These are phyloP conservation scores for Spheniscus humboldti DNA, from an alignment of 2,797 vertebrate species.

Conservation along the genomic window DNA sequence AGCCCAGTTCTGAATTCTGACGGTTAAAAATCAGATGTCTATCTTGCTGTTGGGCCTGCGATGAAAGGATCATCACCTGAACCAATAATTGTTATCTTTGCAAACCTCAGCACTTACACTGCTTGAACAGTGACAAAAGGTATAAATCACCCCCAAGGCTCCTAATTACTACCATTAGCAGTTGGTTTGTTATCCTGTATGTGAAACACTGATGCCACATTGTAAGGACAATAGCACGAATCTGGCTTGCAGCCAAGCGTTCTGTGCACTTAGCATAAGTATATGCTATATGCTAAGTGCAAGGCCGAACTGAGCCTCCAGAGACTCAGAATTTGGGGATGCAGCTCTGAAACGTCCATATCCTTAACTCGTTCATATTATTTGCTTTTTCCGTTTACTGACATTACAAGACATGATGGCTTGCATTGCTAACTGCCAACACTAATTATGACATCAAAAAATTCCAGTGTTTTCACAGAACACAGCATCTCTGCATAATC, in stretches of 20 bases:
- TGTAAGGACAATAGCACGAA: neutral
- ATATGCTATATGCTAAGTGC: neutral
- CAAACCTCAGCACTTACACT: constrained; percentile 25
- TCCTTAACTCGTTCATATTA: neutral
- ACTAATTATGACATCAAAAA: neutral
- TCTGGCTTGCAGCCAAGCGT: constrained; percentile 37
- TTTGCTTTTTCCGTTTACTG: neutral
- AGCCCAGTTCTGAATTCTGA: neutral
- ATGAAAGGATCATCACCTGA: constrained; percentile 30
- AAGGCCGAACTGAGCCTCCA: neutral
- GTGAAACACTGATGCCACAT: neutral
- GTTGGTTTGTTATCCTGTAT: constrained; percentile 38
- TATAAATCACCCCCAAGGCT: constrained; percentile 58
- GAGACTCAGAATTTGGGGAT: neutral
- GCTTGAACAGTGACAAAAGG: constrained; percentile 58
- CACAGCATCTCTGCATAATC: neutral
- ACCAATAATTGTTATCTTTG: constrained; percentile 63
- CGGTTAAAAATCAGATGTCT: neutral
- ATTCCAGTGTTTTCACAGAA: neutral
- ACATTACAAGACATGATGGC: neutral
- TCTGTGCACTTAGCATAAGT: neutral
- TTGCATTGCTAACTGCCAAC: neutral
- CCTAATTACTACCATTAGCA: constrained; percentile 65
- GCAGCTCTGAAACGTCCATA: neutral
- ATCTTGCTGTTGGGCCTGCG: neutral